Evolutionary conservation across 1,140 invertebrate genomes (phyloP).

Genomic region (Cherax quadricarinatus): DNA sequence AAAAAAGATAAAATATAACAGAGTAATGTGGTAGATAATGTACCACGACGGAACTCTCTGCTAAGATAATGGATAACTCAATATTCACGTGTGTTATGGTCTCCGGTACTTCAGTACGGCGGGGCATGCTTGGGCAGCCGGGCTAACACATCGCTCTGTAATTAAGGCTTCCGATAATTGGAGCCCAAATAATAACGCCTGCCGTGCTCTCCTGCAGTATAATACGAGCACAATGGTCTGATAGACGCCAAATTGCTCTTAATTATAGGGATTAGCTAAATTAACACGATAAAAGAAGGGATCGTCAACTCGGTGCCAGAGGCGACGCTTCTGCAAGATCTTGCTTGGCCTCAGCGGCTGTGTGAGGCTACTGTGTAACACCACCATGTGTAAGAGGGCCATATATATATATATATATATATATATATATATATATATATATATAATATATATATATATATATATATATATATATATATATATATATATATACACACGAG

Average conservation of each 20-base stretch:
- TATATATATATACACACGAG: not conserved
- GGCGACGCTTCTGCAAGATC: conserved; percentile 1
- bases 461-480: not conserved
- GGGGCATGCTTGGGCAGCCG: too few species aligned
- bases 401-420: not conserved
- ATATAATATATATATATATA: not conserved
- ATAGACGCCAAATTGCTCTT: conserved; percentile 51
- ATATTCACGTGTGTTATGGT: not conserved
- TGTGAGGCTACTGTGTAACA: too few species aligned
- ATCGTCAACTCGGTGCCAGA: not conserved
- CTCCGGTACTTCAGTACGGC: too few species aligned
- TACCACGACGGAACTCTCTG: too few species aligned
- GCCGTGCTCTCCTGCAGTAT: conserved; percentile 11
- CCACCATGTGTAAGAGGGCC: not conserved
- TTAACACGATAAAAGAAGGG: conserved; percentile 25
- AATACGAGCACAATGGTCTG: conserved; percentile 35
- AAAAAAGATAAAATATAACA: too few species aligned
- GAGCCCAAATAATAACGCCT: conserved; percentile 29
- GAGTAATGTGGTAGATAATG: too few species aligned
- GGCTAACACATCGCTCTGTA: conserved; percentile 8
- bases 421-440: not conserved
- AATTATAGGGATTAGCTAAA: conserved; percentile 40
- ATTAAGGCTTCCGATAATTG: conserved; percentile 34
- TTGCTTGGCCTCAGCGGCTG: not conserved
- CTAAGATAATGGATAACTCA: not conserved